phyloP scores from a whole-genome alignment of 1,140 invertebrate species.

The Diploscapter pachys region DNA sequence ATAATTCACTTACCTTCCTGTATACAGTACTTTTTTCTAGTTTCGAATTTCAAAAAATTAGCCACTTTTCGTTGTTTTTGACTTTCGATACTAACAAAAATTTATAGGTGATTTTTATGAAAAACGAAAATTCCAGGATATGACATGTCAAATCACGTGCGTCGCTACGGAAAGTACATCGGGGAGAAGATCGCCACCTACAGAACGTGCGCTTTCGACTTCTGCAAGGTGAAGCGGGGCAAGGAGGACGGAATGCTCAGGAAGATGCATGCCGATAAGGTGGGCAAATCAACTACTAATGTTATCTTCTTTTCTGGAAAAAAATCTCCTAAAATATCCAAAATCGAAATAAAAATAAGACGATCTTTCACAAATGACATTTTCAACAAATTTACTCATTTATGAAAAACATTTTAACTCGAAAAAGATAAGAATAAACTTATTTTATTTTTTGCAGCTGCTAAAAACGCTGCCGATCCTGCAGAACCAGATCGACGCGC shows the following conservation, averaged over 20 bases:
- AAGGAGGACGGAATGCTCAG: conserved; percentile 86
- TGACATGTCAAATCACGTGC: conserved; percentile 98
- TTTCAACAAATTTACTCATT: conserved; percentile 20
- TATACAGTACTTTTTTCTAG: no score
- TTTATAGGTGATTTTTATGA: no score
- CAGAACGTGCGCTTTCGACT: conserved; percentile 95
- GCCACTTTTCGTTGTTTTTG: no score
- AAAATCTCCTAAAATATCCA: no score
- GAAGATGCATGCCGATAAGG: conserved; percentile 93
- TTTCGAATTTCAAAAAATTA: no score
- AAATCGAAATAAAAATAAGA: neutral
- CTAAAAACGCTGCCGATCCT: conserved; percentile 92
- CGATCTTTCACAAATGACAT: conserved; percentile 6
- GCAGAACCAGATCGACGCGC: conserved; percentile 86
- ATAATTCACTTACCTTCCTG: no score
- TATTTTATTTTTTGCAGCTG: conserved; percentile 63
- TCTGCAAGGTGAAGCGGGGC: conserved; percentile 88
- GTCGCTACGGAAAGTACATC: conserved; percentile 95
- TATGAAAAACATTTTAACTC: neutral
- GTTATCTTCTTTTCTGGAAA: no score
- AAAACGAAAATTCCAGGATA: conserved; percentile 72
- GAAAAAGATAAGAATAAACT: neutral
- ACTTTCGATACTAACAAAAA: no score
- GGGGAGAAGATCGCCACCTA: conserved; percentile 98
- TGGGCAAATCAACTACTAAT: conserved; percentile 34